Conservation (phyloP, 2,113 vertebrate species). For the Dromas ardeola region DNA sequence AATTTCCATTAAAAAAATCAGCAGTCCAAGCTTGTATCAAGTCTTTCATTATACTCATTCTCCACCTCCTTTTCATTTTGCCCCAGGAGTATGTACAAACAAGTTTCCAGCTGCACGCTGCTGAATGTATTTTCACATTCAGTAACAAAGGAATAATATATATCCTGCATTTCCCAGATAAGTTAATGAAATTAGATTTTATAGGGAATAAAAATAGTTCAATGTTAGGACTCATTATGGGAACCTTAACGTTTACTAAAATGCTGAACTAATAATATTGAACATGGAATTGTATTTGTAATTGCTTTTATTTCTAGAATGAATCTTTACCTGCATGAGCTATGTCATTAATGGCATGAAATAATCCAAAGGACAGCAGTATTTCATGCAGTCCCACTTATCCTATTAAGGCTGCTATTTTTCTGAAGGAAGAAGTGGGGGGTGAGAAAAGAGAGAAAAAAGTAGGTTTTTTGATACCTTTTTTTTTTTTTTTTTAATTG, state of each 20-base stretch:
- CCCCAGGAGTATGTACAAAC: not conserved
- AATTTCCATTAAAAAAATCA: constrained; percentile 15
- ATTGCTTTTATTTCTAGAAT: not conserved
- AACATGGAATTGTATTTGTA: not conserved
- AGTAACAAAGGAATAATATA: not conserved
- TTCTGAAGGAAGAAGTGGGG: not conserved
- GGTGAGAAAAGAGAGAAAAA: not conserved
- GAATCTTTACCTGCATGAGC: not conserved
- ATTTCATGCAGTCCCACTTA: not conserved
- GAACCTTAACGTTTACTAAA: not conserved
- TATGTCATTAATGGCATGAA: not conserved
- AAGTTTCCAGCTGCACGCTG: not conserved
- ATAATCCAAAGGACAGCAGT: not conserved
- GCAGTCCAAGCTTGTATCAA: not conserved
- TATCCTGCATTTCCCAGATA: constrained; percentile 13
- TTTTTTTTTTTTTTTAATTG: not conserved
- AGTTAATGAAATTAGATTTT: constrained; percentile 15
- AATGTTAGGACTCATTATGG: not conserved
- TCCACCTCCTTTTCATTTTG: constrained; percentile 8
- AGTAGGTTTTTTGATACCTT: not conserved
- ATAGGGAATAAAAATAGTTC: constrained; percentile 20
- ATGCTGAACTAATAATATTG: constrained; percentile 7
- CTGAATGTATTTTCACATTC: not conserved
- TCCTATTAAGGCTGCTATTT: not conserved
- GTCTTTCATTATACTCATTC: not conserved